These are phyloP conservation scores for Agrotis segetum DNA, from an alignment of 2,888 invertebrate genomes.

Conservation along the genomic window DNA sequence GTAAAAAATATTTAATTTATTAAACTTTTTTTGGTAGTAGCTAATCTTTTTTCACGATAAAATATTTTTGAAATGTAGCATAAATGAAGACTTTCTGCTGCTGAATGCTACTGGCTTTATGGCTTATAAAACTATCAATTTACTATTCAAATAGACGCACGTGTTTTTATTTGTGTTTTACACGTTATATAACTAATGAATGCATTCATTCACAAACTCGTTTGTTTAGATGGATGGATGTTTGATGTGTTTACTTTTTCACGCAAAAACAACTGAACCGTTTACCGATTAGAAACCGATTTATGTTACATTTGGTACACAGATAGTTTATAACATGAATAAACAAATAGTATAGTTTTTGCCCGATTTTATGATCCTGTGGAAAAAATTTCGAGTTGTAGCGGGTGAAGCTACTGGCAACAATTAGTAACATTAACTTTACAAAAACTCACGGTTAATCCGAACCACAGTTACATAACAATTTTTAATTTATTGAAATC, in stretches of 20 bases:
- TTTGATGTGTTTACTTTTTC: no score
- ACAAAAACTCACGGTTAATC: slow-evolving; percentile 7
- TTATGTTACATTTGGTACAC: no score
- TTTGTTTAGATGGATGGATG: not conserved
- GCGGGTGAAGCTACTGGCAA: no score
- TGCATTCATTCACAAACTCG: not conserved
- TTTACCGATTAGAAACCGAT: no score
- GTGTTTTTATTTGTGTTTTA: not conserved
- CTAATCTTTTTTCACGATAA: not conserved
- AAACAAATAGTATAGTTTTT: no score
- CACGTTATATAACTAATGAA: not conserved
- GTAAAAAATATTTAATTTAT: no score
- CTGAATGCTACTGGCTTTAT: not conserved
- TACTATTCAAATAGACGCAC: not conserved
- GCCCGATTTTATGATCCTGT: no score
- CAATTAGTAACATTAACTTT: not conserved
- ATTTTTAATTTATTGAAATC: not conserved
- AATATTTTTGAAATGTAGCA: not conserved
- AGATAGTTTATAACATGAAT: no score
- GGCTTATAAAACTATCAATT: not conserved
- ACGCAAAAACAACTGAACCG: no score
- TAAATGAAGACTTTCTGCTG: not conserved
- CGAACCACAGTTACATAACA: not conserved
- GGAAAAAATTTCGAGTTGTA: no score
- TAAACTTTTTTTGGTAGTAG: no score